These are phyloP conservation scores for Pseudococcus viburni DNA, from an alignment of 2,888 invertebrate species.

Conservation along the genomic window DNA sequence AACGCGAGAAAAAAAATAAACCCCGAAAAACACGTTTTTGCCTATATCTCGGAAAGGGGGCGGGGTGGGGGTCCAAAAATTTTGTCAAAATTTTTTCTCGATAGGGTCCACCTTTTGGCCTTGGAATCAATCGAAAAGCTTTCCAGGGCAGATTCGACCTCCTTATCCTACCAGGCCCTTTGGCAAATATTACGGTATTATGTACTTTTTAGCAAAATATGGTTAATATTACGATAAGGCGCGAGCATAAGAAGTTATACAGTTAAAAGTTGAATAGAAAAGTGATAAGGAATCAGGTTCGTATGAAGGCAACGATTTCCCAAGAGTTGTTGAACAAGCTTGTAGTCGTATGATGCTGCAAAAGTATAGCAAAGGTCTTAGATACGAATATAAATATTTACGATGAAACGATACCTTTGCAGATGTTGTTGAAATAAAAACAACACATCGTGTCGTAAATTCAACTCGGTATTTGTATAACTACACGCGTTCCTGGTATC, in stretches of 20 bases:
- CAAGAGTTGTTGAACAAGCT: neutral
- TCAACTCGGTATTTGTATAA: neutral
- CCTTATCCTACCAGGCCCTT: too few species aligned
- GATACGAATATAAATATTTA: slow-evolving; percentile 14
- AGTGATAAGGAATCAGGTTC: neutral
- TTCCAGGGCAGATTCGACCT: too few species aligned
- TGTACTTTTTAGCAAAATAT: too few species aligned
- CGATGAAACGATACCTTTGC: neutral
- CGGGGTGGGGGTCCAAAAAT: too few species aligned
- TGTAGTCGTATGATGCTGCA: neutral
- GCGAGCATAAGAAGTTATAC: neutral
- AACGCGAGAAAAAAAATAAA: too few species aligned
- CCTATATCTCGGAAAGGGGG: too few species aligned
- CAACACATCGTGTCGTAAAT: slow-evolving; percentile 4
- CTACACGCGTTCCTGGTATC: neutral
- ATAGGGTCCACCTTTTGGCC: too few species aligned
- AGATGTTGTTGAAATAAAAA: slow-evolving; percentile 21
- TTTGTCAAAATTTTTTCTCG: too few species aligned
- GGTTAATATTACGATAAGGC: too few species aligned
- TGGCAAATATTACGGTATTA: neutral
- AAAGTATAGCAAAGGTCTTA: neutral
- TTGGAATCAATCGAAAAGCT: too few species aligned
- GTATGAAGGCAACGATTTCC: neutral
- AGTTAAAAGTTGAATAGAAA: slow-evolving; percentile 3
- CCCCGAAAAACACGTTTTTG: too few species aligned